Conservation (phyloP, 2,888 invertebrate genomes). For the Pharmacophagus antenor region DNA sequence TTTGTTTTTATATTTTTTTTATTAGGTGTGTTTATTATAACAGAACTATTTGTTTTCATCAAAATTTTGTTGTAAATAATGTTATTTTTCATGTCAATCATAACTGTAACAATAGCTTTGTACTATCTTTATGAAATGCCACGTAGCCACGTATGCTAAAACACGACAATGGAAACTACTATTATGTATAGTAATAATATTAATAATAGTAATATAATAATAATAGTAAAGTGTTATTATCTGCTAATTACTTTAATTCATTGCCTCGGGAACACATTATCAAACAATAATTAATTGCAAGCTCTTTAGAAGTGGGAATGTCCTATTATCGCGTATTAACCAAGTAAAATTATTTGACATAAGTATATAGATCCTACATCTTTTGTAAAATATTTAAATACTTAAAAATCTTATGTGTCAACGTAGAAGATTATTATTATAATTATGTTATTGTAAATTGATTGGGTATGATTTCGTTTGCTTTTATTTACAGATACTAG, state of each 20-base stretch:
- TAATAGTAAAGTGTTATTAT: constrained; percentile 20
- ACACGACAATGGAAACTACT: constrained; percentile 18
- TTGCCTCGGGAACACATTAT: not conserved
- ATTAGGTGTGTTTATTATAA: too few species aligned
- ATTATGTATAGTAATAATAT: constrained; percentile 15
- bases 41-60: not conserved
- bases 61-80: not conserved
- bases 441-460: too few species aligned
- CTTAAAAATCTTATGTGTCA: too few species aligned
- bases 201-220: too few species aligned
- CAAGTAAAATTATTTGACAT: too few species aligned
- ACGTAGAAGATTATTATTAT: too few species aligned
- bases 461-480: too few species aligned
- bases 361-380: not conserved
- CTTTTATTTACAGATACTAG: too few species aligned
- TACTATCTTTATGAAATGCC: constrained; percentile 10
- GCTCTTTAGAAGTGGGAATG: not conserved
- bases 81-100: not conserved
- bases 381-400: not conserved
- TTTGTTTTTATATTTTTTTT: too few species aligned
- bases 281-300: not conserved
- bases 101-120: constrained; percentile 12
- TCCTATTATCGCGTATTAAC: not conserved
- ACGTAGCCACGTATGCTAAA: constrained; percentile 3
- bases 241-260: constrained; percentile 14